Evolutionary conservation across 2,888 invertebrate genomes (phyloP).

Genomic region (Oeneis ivallda): DNA sequence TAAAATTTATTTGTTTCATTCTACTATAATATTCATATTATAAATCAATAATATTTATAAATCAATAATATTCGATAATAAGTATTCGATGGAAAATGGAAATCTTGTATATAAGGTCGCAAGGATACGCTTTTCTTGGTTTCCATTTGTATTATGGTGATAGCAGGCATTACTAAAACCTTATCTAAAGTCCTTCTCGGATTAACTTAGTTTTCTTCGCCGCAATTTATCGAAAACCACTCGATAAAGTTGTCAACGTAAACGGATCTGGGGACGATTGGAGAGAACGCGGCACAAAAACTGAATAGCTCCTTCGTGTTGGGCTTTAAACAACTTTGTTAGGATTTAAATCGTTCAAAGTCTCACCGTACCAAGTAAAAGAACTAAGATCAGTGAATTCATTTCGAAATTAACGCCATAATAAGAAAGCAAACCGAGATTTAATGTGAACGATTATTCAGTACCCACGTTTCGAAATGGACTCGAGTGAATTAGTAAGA

Average conservation of each 20-base stretch:
- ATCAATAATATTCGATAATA: too few relatives aligned
- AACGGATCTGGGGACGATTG: slow-evolving; percentile 75
- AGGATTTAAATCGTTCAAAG: slow-evolving; percentile 1
- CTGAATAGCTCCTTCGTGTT: slow-evolving; percentile 59
- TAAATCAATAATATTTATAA: too few relatives aligned
- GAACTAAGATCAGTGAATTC: background rate
- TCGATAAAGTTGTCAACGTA: slow-evolving; percentile 80
- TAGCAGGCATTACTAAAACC: slow-evolving; percentile 78
- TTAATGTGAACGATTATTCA: background rate
- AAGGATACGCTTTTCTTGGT: slow-evolving; percentile 42
- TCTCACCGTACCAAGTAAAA: background rate
- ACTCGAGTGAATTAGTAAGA: too few relatives aligned
- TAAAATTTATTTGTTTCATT: too few relatives aligned
- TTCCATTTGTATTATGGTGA: slow-evolving; percentile 76
- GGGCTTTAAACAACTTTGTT: slow-evolving; percentile 9
- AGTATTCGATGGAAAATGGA: background rate
- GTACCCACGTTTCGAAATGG: background rate
- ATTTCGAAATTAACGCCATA: background rate
- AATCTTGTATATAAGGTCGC: background rate
- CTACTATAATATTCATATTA: too few relatives aligned
- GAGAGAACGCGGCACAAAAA: slow-evolving; percentile 59
- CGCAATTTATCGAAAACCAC: slow-evolving; percentile 81
- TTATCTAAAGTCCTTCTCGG: slow-evolving; percentile 81
- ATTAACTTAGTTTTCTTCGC: slow-evolving; percentile 81
- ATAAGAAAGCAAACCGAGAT: background rate